Evolutionary conservation across 2,888 invertebrate genomes (phyloP), one percentile per base, ranked within the genome.

Genomic region (Drosophila meridiana): DNA sequence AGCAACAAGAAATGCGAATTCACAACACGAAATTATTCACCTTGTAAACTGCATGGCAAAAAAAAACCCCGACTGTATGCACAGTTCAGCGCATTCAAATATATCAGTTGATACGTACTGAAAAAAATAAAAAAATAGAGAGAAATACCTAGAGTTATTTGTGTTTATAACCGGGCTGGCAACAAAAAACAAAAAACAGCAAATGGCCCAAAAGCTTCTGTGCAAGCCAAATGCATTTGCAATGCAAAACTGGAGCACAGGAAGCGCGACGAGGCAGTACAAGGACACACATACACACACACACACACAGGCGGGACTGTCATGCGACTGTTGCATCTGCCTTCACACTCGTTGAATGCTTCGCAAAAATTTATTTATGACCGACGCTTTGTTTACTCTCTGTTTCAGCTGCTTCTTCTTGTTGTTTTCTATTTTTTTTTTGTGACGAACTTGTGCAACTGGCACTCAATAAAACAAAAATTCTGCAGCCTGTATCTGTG

Each of bases 181-280:
- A 42, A 42, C 9, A 56, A 66, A 56, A 42, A 42, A 42, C 9
- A 56, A 66, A 56, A 42, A 48, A 20, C 61, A 38, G 78, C 55
- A 67, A 61, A 66, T 61, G 61, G 58, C 60, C 50, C 28, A 63
- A 59, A 67, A 48, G 52, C 26, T 26, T 42, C 47, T 11, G 47
- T 32, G 53, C 65, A 2, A 50, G 52, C 53, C 57, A 59, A 79
- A 72, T 73, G 70, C 67, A 82, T 80, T 80, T 80, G 82, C 82
- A 82, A 76, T 80, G 79, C 80, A 81, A 80, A 82, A 82, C 65
- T 83, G 76, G 81, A 81, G 73, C 82, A 80, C 79, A 79, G 82
- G 78, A 83, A 83, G 73, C 80, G 70, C 75, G 69, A 73, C 80
- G 58, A 72, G 70, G 61, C 79, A 75, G 79, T 2, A 52, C 79